Percentiles rank a stretch among this genome's conserved stretches.
These are phyloP conservation scores for Diachasmimorpha longicaudata DNA, from an alignment of 1,140 invertebrate genomes.

Conservation along the genomic window DNA sequence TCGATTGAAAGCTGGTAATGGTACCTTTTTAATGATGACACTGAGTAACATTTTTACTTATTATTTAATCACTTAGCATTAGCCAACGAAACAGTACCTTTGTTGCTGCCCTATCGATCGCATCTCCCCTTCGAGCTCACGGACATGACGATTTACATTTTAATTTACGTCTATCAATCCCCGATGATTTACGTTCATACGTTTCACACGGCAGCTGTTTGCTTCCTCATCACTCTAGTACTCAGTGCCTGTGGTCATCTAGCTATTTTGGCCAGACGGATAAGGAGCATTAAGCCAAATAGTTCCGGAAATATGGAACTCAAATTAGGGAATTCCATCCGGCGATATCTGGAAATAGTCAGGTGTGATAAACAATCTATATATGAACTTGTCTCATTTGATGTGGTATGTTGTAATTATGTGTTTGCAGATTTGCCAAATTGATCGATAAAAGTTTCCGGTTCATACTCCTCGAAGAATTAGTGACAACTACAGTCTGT, in stretches of 20 bases:
- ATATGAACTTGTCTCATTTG: background rate
- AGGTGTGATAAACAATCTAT: background rate
- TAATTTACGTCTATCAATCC: conserved; percentile 11
- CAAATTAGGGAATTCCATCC: background rate
- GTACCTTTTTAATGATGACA: background rate
- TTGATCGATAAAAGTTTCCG: conserved; percentile 16
- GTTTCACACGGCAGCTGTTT: background rate
- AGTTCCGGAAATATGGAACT: background rate
- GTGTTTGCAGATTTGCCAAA: conserved; percentile 6
- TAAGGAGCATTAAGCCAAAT: background rate
- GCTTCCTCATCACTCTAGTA: background rate
- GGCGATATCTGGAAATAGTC: background rate
- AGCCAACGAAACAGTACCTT: conserved; percentile 14
- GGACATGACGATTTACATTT: background rate
- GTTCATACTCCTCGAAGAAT: conserved; percentile 18
- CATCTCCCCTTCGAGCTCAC: conserved; percentile 10
- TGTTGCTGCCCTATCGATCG: conserved; percentile 16
- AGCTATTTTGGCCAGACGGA: background rate
- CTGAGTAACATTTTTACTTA: background rate
- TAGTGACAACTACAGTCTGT: conserved; percentile 13
- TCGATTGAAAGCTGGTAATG: conserved; percentile 17
- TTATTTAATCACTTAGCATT: background rate
- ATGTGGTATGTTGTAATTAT: background rate
- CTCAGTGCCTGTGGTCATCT: background rate
- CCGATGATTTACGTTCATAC: conserved; percentile 10